A percentile compares a stretch with the other conserved stretches of the same genome.
These are phyloP conservation scores for Oreamnos americanus DNA, from an alignment of 2,113 vertebrate genomes.

Conservation along the genomic window DNA sequence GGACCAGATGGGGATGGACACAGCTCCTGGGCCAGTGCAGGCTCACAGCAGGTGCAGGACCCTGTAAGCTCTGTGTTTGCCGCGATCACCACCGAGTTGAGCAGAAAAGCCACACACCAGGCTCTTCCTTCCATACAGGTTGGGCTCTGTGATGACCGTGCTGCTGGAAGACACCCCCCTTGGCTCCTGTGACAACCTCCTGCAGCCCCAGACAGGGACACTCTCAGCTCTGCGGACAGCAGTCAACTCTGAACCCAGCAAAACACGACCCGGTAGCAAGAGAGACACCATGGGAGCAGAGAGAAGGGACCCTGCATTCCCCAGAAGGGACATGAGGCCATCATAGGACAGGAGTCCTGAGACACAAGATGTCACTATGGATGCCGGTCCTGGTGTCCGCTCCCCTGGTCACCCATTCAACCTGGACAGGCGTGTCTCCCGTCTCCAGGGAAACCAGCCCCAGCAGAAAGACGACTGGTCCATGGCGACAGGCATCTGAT, in stretches of 20 bases:
- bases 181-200: background rate
- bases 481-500: background rate
- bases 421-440: background rate
- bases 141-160: background rate
- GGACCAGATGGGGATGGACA: background rate
- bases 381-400: background rate
- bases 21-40: background rate
- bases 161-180: background rate
- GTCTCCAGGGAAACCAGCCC: background rate
- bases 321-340: background rate
- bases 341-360: no score
- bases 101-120: background rate
- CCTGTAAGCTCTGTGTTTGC: rapidly evolving
- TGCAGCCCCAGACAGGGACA: background rate
- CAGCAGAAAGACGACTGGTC: background rate
- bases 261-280: background rate
- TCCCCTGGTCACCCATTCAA: background rate
- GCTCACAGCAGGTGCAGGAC: background rate
- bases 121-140: background rate
- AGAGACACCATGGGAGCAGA: background rate
- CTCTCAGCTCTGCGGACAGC: background rate
- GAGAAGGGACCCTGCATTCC: background rate
- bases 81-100: background rate
- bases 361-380: background rate
- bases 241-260: background rate